Base-by-base conservation (phyloP, 2,113 vertebrate species). In the Pelobates fuscus region DNA sequence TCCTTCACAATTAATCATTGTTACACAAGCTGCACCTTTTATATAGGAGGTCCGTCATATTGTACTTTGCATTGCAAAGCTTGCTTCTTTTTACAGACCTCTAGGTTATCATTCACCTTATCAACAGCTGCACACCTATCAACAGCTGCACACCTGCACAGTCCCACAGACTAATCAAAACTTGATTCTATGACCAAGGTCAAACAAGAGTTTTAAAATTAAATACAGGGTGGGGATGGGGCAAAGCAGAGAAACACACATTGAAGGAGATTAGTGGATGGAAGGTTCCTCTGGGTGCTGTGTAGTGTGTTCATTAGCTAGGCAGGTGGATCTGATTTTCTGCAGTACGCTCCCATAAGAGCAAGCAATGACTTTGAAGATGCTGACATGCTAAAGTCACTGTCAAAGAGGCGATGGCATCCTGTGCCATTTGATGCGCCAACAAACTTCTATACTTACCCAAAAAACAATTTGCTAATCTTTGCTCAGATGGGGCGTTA, bases 301-400 rank as follows among this genome's bases (percentile, higher is more conserved):
- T 68, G 64, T 77, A 68, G 37, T 52, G 73, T 54, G 64, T 64
- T 77, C 57, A 68, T 77, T 77, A 77, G 63, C 73, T 77, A 68
- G 64, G 73, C 73, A 77, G 73, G 64, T 77, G 73, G 55, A 77
- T 68, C 65, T 77, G 59, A 64, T 77, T 77, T 67, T 64, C 65
- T 67, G 55, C 73, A 60, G 64, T 77, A 58, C 29, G 41, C 14
- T 77, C 73, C 73, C 73, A 59, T 29, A 77, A 60, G 73, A 77
- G 64, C 67, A 77, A 77, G 46, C 73, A 61, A 68, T 64, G 59
- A 61, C 63, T 49, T 41, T 52, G 32, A 77, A 66, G 64, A 61
- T 61, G 73, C 57, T 68, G 73, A 77, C 73, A 77, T 77, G 73
- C 73, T 77, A 68, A 68, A 77, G 54, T 44, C 32, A 68, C 60